These are phyloP conservation scores for Phalloptychus januarius DNA, from an alignment of 2,797 vertebrate species.

Conservation along the genomic window DNA sequence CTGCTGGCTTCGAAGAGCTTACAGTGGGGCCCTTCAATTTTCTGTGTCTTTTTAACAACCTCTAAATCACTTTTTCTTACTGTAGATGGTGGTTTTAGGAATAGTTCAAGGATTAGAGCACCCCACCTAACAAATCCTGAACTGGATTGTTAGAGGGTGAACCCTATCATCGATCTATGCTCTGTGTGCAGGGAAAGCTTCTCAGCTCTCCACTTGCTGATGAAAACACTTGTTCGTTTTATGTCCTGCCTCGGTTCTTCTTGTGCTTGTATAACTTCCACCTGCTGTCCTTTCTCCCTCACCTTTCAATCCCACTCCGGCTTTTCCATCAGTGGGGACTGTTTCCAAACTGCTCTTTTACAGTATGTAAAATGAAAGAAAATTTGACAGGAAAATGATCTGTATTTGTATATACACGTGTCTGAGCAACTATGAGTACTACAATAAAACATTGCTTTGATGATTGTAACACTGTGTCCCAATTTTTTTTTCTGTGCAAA, in stretches of 20 bases:
- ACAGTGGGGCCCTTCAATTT: constrained; percentile 86
- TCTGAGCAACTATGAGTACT: constrained; percentile 98
- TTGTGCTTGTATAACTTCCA: constrained; percentile 67
- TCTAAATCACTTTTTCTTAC: constrained; percentile 56
- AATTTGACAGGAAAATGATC: constrained; percentile 85
- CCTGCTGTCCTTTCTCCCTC: constrained; percentile 54
- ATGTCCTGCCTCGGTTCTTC: constrained; percentile 59
- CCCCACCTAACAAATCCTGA: constrained; percentile 51
- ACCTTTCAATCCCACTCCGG: constrained; percentile 57
- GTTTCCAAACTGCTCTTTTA: constrained; percentile 92
- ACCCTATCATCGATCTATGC: constrained; percentile 59
- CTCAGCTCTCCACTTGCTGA: constrained; percentile 46
- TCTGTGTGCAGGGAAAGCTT: constrained; percentile 51
- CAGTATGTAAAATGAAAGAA: constrained; percentile 90
- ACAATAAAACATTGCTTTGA: constrained; percentile 92
- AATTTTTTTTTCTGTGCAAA: constrained; percentile 4
- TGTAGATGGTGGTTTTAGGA: constrained; percentile 59
- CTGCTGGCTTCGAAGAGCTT: constrained; percentile 90
- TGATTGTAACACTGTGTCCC: constrained; percentile 53
- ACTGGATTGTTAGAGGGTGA: constrained; percentile 54
- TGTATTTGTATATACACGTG: constrained; percentile 99
- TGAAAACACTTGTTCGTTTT: constrained; percentile 65
- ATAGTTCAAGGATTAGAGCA: constrained; percentile 68
- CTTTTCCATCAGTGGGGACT: constrained; percentile 88
- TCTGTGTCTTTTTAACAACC: constrained; percentile 66